phyloP scores from a whole-genome alignment of 1,140 invertebrate genomes.

The Leptinotarsa defecta region DNA sequence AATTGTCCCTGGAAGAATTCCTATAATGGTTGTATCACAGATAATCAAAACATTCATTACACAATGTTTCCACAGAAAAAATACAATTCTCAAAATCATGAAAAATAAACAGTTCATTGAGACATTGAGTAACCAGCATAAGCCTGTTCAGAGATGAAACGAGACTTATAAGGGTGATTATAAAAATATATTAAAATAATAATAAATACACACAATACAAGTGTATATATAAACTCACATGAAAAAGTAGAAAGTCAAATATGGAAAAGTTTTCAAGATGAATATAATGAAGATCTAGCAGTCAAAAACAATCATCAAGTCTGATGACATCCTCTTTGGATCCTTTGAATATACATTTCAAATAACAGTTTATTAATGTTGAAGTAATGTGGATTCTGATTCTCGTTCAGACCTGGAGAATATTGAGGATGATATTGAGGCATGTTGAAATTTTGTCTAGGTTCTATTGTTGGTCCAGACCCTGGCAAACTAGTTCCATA shows the following conservation, averaged over 20 bases:
- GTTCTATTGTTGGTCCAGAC: slow-evolving; percentile 42
- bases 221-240: not conserved
- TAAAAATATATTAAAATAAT: slow-evolving; percentile 6
- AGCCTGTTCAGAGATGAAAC: too few relatives aligned
- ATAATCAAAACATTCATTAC: too few relatives aligned
- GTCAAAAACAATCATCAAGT: slow-evolving; percentile 24
- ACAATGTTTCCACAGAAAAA: too few relatives aligned
- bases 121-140: too few relatives aligned
- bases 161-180: not conserved
- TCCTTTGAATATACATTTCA: slow-evolving; percentile 64
- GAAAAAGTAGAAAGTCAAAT: not conserved
- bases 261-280: not conserved
- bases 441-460: slow-evolving; percentile 46
- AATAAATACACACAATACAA: not conserved
- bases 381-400: slow-evolving; percentile 68
- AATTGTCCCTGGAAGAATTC: too few relatives aligned
- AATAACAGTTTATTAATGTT: slow-evolving; percentile 67
- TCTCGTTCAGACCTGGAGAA: slow-evolving; percentile 61
- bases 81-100: too few relatives aligned
- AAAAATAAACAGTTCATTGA: too few relatives aligned
- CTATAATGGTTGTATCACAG: too few relatives aligned
- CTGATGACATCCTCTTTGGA: slow-evolving; percentile 56
- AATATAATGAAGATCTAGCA: too few relatives aligned
- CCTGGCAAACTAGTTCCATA: slow-evolving; percentile 27
- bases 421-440: slow-evolving; percentile 53